Conservation (phyloP, 2,888 invertebrate genomes). For the Mythimna albipuncta region DNA sequence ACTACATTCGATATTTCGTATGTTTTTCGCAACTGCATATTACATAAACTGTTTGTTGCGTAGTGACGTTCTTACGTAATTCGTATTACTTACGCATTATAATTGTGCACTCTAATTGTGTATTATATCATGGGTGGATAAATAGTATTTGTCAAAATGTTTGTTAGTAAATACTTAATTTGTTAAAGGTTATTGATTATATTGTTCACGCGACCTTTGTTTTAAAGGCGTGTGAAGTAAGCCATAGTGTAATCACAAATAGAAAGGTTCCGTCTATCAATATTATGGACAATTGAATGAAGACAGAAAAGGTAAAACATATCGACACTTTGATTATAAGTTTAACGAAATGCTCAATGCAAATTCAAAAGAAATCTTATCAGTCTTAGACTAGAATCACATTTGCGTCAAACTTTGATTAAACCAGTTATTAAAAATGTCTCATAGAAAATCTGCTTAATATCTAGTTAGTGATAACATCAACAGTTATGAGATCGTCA, state of each 20-base stretch:
- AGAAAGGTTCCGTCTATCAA: neutral
- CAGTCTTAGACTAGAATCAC: neutral
- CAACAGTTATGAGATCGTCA: conserved; percentile 34
- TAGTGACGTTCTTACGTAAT: conserved; percentile 49
- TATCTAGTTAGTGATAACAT: conserved; percentile 51
- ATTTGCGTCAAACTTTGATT: too few relatives aligned
- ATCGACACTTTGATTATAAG: neutral
- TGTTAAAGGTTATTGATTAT: conserved; percentile 25
- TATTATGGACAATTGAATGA: too few relatives aligned
- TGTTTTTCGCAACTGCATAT: conserved; percentile 40
- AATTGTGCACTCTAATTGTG: conserved; percentile 28
- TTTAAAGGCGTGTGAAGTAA: conserved; percentile 10
- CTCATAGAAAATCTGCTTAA: conserved; percentile 40
- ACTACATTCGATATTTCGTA: conserved; percentile 43
- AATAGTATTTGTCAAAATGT: conserved; percentile 26
- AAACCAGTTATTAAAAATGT: neutral
- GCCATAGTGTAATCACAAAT: neutral
- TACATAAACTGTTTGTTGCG: conserved; percentile 40
- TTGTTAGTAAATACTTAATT: conserved; percentile 37
- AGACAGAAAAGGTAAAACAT: neutral
- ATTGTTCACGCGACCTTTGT: conserved; percentile 14
- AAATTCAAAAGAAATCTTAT: neutral
- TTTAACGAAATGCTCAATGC: neutral
- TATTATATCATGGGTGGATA: conserved; percentile 27
- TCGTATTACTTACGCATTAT: conserved; percentile 10